Base-by-base conservation (phyloP, 1,140 invertebrate species). In the Paraescarpia echinospica region DNA sequence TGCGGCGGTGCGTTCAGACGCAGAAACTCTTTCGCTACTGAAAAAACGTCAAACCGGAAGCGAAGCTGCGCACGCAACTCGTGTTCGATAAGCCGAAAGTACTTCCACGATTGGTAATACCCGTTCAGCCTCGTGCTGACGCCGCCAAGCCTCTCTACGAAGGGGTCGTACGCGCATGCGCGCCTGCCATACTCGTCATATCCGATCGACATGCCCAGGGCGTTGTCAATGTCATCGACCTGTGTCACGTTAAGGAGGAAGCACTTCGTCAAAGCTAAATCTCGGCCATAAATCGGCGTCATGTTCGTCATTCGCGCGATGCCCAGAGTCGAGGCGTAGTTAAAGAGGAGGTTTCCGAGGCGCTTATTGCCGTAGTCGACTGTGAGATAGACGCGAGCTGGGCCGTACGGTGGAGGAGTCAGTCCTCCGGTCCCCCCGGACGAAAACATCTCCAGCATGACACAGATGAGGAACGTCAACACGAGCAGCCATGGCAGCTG, bases 321-420 rank as follows among this genome's bases (percentile, higher is more conserved):
- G 31, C 89, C 89, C n/a, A 91, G 33, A 33, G 89, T 89, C 35
- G 93, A 89, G 41, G 92, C 93, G 35, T 91, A 93, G 90, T 77
- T 91, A 88, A 93, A 93, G 5, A 93, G 48, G n/a, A 90, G 89
- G 59, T 93, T 93, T 48, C 93, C 93, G 1, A 93, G 92, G 48
- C 93, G 88, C 34, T 92, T 35, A 89, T 92, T 91, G 48, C 18
- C 34, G 89, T 89, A 93, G 35, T 91, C 92, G 18, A 35, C 35
- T 31, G 93, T 35, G 34, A 93, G 34, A 41, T 91, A 91, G 33
- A 0, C 2, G n/a, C 48, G 34, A 33, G 33, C 8, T 27, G 41
- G 41, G 1, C 34, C 91, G 48, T 35, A 91, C 8, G 34, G 34
- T 9, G 91, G 91, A 12, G 34, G 91, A 27, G 22, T 77, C 22